Evolutionary conservation across 2,113 vertebrate genomes (phyloP).

Genomic region (Myotis brandtii): DNA sequence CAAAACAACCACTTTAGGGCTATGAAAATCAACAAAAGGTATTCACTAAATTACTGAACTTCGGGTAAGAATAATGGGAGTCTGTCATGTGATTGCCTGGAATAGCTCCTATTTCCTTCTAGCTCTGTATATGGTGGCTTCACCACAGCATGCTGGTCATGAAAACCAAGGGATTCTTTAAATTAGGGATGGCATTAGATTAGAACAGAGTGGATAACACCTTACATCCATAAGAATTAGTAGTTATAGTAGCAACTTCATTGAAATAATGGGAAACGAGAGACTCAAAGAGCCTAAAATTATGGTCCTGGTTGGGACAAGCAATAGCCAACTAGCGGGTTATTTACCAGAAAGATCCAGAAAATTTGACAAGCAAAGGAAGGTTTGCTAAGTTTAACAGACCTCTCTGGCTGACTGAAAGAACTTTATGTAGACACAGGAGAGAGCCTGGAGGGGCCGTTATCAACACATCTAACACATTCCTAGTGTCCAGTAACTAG

Average conservation of each 20-base stretch:
- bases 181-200: neutral
- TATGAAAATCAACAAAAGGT: neutral
- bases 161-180: neutral
- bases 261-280: neutral
- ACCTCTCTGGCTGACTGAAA: neutral
- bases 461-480: neutral
- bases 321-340: neutral
- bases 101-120: neutral
- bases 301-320: neutral
- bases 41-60: neutral
- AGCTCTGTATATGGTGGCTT: rapidly evolving
- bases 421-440: neutral
- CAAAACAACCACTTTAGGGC: neutral
- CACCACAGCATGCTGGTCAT: neutral
- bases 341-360: neutral
- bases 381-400: neutral
- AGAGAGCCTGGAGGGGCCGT: neutral
- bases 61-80: neutral
- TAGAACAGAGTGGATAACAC: neutral
- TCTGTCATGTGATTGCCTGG: neutral
- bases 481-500: too few relatives aligned
- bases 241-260: neutral
- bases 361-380: neutral
- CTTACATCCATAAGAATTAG: neutral
- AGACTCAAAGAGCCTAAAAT: neutral